Evolutionary conservation across 2,888 invertebrate species (phyloP).

Genomic region (Acleris literana): DNA sequence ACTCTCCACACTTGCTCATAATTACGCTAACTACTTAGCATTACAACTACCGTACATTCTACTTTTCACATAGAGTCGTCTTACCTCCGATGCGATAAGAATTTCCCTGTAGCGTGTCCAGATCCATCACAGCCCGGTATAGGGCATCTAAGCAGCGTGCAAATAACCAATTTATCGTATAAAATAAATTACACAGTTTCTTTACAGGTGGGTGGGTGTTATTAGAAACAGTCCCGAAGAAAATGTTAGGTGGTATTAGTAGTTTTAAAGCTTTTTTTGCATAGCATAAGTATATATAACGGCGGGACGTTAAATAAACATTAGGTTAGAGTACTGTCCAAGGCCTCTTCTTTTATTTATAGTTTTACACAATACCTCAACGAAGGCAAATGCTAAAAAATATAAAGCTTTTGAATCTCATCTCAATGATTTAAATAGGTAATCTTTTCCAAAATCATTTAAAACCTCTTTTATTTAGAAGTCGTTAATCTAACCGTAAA

Average conservation of each 20-base stretch:
- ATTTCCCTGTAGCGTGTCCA: slow-evolving; percentile 99
- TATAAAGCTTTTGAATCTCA: neutral
- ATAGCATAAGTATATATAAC: slow-evolving; percentile 21
- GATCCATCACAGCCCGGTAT: slow-evolving; percentile 98
- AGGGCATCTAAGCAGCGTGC: slow-evolving; percentile 92
- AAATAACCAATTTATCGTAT: slow-evolving; percentile 68
- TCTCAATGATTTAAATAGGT: neutral
- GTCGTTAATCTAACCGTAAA: neutral
- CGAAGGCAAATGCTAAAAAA: neutral
- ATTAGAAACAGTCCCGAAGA: neutral
- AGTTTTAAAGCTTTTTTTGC: slow-evolving; percentile 3
- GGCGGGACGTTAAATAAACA: slow-evolving; percentile 22
- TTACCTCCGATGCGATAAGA: slow-evolving; percentile 98
- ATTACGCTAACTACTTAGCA: slow-evolving; percentile 21
- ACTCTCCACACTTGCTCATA: slow-evolving; percentile 1
- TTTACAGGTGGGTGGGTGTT: slow-evolving; percentile 13
- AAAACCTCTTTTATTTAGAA: neutral
- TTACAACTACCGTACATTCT: slow-evolving; percentile 41
- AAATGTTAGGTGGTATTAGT: slow-evolving; percentile 3
- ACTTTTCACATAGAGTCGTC: slow-evolving; percentile 44
- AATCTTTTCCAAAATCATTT: neutral
- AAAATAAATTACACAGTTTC: slow-evolving; percentile 28
- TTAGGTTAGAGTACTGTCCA: slow-evolving; percentile 9
- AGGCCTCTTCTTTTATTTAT: slow-evolving; percentile 28
- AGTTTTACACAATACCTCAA: slow-evolving; percentile 4